phyloP scores from a whole-genome alignment of 2,113 vertebrate genomes.

The Oxygymnocypris stewartii region DNA sequence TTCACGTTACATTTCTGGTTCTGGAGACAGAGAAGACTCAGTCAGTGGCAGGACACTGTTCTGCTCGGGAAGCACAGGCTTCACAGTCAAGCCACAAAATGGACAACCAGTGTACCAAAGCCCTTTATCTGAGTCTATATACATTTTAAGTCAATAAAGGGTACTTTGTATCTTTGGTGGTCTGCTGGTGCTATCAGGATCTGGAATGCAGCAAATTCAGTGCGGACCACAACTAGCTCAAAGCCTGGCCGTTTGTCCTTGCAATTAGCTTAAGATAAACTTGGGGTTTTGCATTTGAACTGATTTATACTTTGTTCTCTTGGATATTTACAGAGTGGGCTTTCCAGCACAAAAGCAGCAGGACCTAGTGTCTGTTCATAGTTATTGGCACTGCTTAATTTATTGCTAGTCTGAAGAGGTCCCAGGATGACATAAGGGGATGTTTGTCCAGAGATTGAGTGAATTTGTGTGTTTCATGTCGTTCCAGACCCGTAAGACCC shows the following conservation, averaged over 20 bases:
- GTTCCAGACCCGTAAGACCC: too few relatives aligned
- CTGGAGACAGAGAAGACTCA: slow-evolving; percentile 24
- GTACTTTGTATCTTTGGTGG: slow-evolving; percentile 75
- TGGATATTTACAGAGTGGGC: slow-evolving; percentile 73
- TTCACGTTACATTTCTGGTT: slow-evolving; percentile 2
- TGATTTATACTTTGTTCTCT: slow-evolving; percentile 70
- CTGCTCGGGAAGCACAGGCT: slow-evolving; percentile 21
- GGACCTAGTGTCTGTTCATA: slow-evolving; percentile 69
- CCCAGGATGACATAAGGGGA: slow-evolving; percentile 48
- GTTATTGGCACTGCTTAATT: slow-evolving; percentile 70
- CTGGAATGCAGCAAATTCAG: slow-evolving; percentile 69
- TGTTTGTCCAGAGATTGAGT: slow-evolving; percentile 51
- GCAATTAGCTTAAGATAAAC: slow-evolving; percentile 79
- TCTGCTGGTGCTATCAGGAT: slow-evolving; percentile 73
- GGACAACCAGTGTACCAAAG: slow-evolving; percentile 62
- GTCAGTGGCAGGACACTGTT: background rate
- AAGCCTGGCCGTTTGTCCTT: slow-evolving; percentile 60
- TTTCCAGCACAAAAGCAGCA: slow-evolving; percentile 74
- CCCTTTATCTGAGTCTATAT: slow-evolving; percentile 71
- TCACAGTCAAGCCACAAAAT: slow-evolving; percentile 50
- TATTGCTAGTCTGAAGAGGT: slow-evolving; percentile 64
- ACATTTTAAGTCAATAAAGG: slow-evolving; percentile 68
- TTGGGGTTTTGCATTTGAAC: slow-evolving; percentile 66
- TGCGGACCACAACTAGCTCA: slow-evolving; percentile 63
- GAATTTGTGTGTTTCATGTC: slow-evolving; percentile 39